Conservation (phyloP, 2,113 vertebrate species). For the Tachysurus vachellii region DNA sequence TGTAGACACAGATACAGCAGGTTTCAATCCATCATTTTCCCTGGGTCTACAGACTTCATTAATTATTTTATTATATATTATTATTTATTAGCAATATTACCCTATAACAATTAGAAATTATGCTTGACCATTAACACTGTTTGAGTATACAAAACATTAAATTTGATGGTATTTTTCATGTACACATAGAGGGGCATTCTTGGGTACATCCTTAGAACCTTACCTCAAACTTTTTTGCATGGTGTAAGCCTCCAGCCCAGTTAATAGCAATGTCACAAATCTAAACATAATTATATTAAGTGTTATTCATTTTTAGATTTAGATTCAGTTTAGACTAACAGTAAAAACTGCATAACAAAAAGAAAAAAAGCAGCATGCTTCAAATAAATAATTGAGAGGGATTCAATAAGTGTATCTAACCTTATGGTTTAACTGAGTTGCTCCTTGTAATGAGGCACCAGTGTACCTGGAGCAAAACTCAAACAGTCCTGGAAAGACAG, state of each 20-base stretch:
- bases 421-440: constrained; percentile 98
- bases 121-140: not conserved
- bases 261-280: constrained; percentile 99
- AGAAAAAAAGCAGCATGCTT: not conserved
- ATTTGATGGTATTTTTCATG: not conserved
- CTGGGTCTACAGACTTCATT: no score
- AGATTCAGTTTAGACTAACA: not conserved
- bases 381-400: not conserved
- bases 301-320: not conserved
- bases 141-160: not conserved
- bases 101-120: not conserved
- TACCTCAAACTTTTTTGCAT: constrained; percentile 99
- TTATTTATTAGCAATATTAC: no score
- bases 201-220: constrained; percentile 13
- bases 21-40: no score
- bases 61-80: no score
- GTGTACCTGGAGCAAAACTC: constrained; percentile 98
- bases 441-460: constrained; percentile 94
- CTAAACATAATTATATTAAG: constrained; percentile 62
- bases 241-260: constrained; percentile 97
- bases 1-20: no score
- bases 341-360: constrained; percentile 30
- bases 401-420: constrained; percentile 60
- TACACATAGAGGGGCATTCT: not conserved
- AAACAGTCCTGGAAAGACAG: constrained; percentile 96